Evolutionary conservation across 2,888 invertebrate genomes (phyloP), one percentile per base, ranked within the genome.

Genomic region (Aporophyla lueneburgensis): DNA sequence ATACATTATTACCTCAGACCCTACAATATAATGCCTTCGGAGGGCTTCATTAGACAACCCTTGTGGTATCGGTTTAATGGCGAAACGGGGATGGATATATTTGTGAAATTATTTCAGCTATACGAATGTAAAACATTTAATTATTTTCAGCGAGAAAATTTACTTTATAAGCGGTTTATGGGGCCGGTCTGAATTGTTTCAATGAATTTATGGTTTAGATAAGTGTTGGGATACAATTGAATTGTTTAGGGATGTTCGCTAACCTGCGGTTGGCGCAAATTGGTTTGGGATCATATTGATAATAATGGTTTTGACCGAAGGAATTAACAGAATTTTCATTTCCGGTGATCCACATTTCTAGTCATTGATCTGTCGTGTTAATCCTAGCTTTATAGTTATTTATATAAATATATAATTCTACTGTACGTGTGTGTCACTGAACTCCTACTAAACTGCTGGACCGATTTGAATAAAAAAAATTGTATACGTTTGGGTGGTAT

Each of bases 21-120:
- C 53, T 40, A 59, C 73, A 79, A 78, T 76, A 85, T 85, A 80
- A 87, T 82, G 54, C 71, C 40, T 77, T 63, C 59, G 21, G 49
- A 76, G 56, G 68, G 71, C 76, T 87, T 79, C 70, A 87, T 86
- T 87, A 84, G 68, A 63, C 68, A 69, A 85, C 85, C 82, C 76
- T 80, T 78, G 65, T 21, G 83, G 80, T 76, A 80, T 74, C 53
- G 58, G 51, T 24, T 58, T 74, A 69, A 77, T 63, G 33, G 66
- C n/a, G 51, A 78, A 66, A 67, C 56, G 33, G 58, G 40, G 53
- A 78, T 87, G 40, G 53, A 78, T 87, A 76, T 75, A 71, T 85
- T 74, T 77, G 56, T 67, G 71, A 54, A 68, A 78, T 75, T 65
- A 76, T 76, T 74, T 65, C 53, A 58, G 53, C 51, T 53, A 71